Conservation (phyloP, 2,797 vertebrate species). For the Synanceia verrucosa region DNA sequence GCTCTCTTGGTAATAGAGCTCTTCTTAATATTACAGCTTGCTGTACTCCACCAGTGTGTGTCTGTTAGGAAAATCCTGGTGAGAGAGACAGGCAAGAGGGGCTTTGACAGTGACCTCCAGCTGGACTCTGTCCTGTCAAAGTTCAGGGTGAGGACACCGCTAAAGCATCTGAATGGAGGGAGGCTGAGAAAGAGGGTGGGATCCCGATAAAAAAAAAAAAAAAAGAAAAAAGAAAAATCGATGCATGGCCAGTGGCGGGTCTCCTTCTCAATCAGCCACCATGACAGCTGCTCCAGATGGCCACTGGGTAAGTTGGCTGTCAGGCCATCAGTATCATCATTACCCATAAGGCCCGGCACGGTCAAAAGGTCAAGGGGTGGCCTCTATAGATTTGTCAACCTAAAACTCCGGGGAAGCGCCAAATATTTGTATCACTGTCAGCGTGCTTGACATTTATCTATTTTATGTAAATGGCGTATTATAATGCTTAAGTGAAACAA, state of each 20-base stretch:
- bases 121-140: constrained; percentile 67
- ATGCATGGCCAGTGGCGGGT: constrained; percentile 70
- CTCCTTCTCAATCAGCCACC: constrained; percentile 81
- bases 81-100: background rate
- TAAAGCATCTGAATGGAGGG: constrained; percentile 36
- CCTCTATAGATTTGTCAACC: constrained; percentile 69
- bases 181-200: constrained; percentile 31
- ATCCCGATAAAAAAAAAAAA: constrained; percentile 13
- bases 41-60: background rate
- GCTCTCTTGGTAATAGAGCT: too few relatives aligned
- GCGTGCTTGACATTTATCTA: constrained; percentile 54
- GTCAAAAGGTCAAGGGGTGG: constrained; percentile 78
- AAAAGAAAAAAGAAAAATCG: constrained; percentile 67
- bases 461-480: constrained; percentile 46
- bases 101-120: constrained; percentile 71
- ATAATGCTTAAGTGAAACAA: constrained; percentile 33
- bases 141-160: constrained; percentile 61
- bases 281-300: constrained; percentile 84
- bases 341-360: constrained; percentile 72
- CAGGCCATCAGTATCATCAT: constrained; percentile 82
- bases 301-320: constrained; percentile 76
- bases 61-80: background rate
- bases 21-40: too few relatives aligned
- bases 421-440: constrained; percentile 67
- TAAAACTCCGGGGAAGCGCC: constrained; percentile 56